phyloP scores from a whole-genome alignment of 2,113 vertebrate species.

The Epinephelus fuscoguttatus region DNA sequence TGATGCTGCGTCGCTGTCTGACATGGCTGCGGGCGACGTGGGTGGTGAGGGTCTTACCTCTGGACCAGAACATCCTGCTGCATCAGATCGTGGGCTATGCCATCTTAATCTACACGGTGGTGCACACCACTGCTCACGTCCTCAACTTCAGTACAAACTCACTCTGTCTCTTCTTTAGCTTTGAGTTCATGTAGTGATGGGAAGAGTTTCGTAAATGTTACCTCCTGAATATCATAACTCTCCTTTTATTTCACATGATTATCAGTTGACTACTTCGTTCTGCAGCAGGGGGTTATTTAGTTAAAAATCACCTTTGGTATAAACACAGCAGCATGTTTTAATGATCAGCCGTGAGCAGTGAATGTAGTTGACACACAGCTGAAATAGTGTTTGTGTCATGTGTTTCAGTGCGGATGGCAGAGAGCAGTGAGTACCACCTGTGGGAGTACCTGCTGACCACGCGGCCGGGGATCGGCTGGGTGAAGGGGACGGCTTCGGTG shows the following conservation, averaged over 20 bases:
- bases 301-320: too few species aligned
- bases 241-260: too few species aligned
- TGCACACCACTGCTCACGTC: conserved; percentile 86
- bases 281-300: too few species aligned
- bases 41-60: conserved; percentile 85
- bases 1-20: conserved; percentile 91
- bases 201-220: too few species aligned
- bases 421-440: conserved; percentile 59
- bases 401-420: conserved; percentile 76
- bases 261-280: too few species aligned
- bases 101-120: conserved; percentile 77
- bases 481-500: conserved; percentile 81
- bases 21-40: conserved; percentile 89
- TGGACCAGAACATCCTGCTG: conserved; percentile 89
- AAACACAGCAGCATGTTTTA: too few species aligned
- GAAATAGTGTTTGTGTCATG: background rate
- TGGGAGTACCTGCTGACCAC: conserved; percentile 89
- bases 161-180: background rate
- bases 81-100: conserved; percentile 90
- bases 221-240: too few species aligned
- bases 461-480: conserved; percentile 86
- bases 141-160: conserved; percentile 86
- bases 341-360: background rate
- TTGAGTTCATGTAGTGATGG: too few species aligned
- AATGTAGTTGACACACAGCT: too few species aligned